These are phyloP conservation scores for Eremophila alpestris DNA, from an alignment of 2,797 vertebrate genomes.

Conservation along the genomic window DNA sequence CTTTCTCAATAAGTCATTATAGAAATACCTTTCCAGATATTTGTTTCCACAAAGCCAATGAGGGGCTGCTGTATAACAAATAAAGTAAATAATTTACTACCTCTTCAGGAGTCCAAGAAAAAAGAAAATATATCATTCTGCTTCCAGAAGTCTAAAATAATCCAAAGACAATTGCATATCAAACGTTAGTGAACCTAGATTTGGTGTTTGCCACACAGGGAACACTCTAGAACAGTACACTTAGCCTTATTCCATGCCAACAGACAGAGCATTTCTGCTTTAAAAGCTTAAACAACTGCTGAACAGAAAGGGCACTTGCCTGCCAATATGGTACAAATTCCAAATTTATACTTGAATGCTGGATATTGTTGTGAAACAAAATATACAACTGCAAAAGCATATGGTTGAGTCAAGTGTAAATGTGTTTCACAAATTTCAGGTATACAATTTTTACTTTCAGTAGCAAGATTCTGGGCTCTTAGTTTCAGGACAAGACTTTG, in stretches of 20 bases:
- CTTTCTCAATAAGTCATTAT: neutral
- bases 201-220: neutral
- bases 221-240: neutral
- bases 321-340: neutral
- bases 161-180: neutral
- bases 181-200: neutral
- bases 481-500: conserved; percentile 65
- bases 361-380: neutral
- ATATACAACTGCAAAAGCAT: conserved; percentile 30
- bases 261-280: conserved; percentile 25
- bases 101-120: neutral
- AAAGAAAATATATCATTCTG: neutral
- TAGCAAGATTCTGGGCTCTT: conserved; percentile 66
- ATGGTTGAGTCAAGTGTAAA: conserved; percentile 28
- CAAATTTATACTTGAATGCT: neutral
- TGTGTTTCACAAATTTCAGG: conserved; percentile 46
- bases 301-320: conserved; percentile 40
- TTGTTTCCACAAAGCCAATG: neutral
- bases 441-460: conserved; percentile 48
- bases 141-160: conserved; percentile 32
- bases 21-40: neutral
- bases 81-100: neutral
- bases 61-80: neutral
- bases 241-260: neutral
- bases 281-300: conserved; percentile 34